Evolutionary conservation across 1,140 invertebrate species (phyloP), one percentile per base, ranked within the genome.

Genomic region (Lepidurus packardi): DNA sequence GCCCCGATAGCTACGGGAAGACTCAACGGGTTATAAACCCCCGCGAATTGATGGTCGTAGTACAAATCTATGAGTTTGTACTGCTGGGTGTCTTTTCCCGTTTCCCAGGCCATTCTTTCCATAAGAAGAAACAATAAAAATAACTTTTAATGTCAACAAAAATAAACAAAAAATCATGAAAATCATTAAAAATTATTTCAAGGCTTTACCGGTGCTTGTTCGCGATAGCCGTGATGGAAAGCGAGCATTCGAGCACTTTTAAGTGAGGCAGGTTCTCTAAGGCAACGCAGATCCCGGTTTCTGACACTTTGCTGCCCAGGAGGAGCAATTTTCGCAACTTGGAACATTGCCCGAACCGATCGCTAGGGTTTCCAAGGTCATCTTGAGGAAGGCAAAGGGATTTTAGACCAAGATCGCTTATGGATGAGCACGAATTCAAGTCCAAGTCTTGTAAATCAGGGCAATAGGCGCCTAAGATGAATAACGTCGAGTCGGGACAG

Each of bases 381-480:
- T 80, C 76, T 43, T 78, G 24, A 21, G 74, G 47, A 34, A 41
- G 16, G 34, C 79, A 80, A n/a, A 80, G 24, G 24, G 34, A 76
- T 53, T 65, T 41, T 11, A 80, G 77, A 10, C 79, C 79, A 9
- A 73, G 24, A 78, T 80, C 79, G n/a, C 76, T 77, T 11, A 80
- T 41, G 16, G 75, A 44, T n/a, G 73, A 77, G 53, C 79, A 73
- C 11, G 79, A 77, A 43, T 43, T 73, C 10, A 80, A 73, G 47
- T 80, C 45, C 34, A 80, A 25, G 25, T 80, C 79, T 41, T 47
- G 43, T 25, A 80, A 74, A 34, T 80, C 74, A 25, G 77, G 73
- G 6, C 76, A 76, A 34, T 80, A 80, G 10, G 79, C 79, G 41
- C 79, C 77, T 43, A 80, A 41, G 24, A 80, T 73, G 73, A 73